Evolutionary conservation across 2,888 invertebrate species (phyloP).

Genomic region (Eristalinus sepulchralis): DNA sequence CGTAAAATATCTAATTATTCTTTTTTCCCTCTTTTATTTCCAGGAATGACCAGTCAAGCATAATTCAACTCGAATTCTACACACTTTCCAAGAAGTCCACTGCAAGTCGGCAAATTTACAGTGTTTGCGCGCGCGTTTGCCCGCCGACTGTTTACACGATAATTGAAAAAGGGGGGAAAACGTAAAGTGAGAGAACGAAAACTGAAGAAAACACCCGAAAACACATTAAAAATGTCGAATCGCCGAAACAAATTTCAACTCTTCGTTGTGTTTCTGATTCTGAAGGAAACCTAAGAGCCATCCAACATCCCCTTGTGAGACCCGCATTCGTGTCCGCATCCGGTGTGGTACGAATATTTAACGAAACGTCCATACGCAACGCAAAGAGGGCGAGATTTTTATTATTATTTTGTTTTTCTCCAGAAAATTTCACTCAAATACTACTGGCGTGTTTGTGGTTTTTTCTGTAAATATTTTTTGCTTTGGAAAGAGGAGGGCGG

Average conservation of each 20-base stretch:
- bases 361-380: constrained; percentile 7
- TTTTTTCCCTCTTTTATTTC: constrained; percentile 22
- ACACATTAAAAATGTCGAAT: constrained; percentile 75
- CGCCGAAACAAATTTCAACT: constrained; percentile 73
- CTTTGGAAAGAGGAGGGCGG: neutral
- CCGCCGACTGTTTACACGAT: neutral
- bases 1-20: constrained; percentile 27
- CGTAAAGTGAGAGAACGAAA: neutral
- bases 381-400: constrained; percentile 1
- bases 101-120: constrained; percentile 17
- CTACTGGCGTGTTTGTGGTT: neutral
- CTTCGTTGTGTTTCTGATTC: constrained; percentile 70
- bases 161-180: too few species aligned
- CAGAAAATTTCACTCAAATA: neutral
- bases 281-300: constrained; percentile 66
- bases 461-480: neutral
- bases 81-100: constrained; percentile 20
- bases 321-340: neutral
- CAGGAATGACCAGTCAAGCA: constrained; percentile 34
- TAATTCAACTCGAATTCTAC: neutral
- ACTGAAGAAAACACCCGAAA: constrained; percentile 1
- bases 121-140: neutral
- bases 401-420: constrained; percentile 4
- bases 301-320: neutral
- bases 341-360: neutral